Conservation (phyloP, 2,888 invertebrate species). For the Rhamphomyia laevipes region DNA sequence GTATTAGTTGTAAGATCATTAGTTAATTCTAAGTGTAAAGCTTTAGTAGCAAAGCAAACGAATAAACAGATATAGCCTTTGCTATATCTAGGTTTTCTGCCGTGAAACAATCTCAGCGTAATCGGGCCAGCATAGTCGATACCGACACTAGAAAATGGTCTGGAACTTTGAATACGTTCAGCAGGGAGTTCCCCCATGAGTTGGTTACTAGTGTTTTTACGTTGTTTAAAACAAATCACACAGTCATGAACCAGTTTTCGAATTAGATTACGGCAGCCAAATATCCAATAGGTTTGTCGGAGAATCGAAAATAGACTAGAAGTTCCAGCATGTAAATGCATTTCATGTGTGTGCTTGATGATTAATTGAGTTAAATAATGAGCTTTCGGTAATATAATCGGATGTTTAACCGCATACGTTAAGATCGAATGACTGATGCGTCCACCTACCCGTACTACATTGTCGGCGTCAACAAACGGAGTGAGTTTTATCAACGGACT, state of each 20-base stretch:
- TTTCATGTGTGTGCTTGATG: no score
- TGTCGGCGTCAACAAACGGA: no score
- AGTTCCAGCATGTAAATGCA: no score
- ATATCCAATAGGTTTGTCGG: background rate
- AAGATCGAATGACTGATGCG: no score
- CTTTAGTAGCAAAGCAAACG: background rate
- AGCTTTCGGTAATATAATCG: no score
- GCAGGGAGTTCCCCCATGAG: slow-evolving; percentile 2
- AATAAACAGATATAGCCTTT: background rate
- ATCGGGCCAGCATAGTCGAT: slow-evolving; percentile 10
- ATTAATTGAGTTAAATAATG: no score
- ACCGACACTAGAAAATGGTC: slow-evolving; percentile 1
- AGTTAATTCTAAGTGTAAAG: background rate
- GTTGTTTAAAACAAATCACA: slow-evolving; percentile 1
- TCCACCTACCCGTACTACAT: no score
- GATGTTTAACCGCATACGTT: no score
- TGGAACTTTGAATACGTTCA: background rate
- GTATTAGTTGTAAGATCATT: background rate
- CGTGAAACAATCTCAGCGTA: slow-evolving; percentile 5
- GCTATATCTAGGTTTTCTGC: no score
- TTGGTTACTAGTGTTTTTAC: background rate
- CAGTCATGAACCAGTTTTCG: background rate
- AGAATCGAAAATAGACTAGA: background rate
- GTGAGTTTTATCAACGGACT: no score
- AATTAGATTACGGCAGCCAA: no score